These are phyloP conservation scores for Eulithis testata DNA, from an alignment of 2,888 invertebrate species.

Conservation along the genomic window DNA sequence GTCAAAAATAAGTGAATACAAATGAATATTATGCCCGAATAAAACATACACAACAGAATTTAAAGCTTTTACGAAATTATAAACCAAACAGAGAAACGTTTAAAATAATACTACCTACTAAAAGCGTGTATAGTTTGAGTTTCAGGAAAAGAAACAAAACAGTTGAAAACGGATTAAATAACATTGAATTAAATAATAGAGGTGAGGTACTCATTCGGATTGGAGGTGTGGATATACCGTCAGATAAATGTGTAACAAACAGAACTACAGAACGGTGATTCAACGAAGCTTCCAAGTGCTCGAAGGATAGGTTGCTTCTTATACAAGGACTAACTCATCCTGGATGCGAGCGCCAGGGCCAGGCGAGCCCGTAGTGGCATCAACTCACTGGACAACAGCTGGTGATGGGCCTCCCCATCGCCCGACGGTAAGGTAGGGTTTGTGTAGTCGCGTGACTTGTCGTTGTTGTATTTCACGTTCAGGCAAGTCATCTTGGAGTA, in stretches of 20 bases:
- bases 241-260: constrained; percentile 23
- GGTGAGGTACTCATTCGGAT: constrained; percentile 9
- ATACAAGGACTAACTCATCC: constrained; percentile 86
- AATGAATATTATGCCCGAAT: no score
- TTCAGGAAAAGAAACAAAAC: background rate
- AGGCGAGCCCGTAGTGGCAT: constrained; percentile 81
- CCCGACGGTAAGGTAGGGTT: constrained; percentile 99
- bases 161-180: background rate
- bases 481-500: constrained; percentile 99
- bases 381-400: constrained; percentile 88
- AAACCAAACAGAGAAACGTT: background rate
- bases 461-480: constrained; percentile 99
- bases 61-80: background rate
- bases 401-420: constrained; percentile 88
- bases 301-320: constrained; percentile 63
- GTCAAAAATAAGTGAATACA: background rate
- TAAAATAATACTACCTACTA: background rate
- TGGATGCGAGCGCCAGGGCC: constrained; percentile 81
- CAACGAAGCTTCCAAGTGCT: constrained; percentile 73
- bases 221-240: constrained; percentile 22
- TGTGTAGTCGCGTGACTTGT: constrained; percentile 99
- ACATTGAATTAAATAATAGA: constrained; percentile 13
- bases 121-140: constrained; percentile 9
- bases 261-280: constrained; percentile 41
- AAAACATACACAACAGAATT: background rate